Conservation (phyloP, 2,797 vertebrate species). For the Argyrosomus regius region DNA sequence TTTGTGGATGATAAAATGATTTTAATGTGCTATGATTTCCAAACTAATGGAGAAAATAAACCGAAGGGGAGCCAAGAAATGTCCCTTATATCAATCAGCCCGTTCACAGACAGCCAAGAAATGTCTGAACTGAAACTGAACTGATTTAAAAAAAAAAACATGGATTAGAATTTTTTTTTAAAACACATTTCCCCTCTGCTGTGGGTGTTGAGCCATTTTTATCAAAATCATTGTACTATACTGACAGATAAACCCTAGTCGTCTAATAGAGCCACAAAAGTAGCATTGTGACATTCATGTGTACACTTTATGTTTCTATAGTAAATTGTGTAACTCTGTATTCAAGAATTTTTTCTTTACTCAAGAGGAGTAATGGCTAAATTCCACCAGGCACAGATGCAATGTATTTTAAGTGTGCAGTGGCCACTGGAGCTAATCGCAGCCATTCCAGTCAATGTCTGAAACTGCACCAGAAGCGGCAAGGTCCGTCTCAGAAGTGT, state of each 20-base stretch:
- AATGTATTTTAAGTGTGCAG: no score
- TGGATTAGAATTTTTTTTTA: background rate
- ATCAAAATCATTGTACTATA: no score
- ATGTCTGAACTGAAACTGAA: background rate
- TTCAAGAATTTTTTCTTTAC: background rate
- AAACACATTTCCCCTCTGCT: background rate
- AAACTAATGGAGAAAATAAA: slow-evolving; percentile 25
- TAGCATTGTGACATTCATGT: background rate
- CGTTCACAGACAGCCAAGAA: background rate
- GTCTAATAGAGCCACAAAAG: background rate
- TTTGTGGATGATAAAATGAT: slow-evolving; percentile 32
- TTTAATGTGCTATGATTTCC: slow-evolving; percentile 11
- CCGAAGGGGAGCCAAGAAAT: background rate
- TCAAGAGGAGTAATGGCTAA: background rate
- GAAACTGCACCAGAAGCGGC: no score
- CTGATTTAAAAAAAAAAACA: background rate
- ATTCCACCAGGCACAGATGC: no score
- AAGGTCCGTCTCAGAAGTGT: no score
- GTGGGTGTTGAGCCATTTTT: background rate
- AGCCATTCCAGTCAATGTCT: no score
- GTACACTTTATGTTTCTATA: background rate
- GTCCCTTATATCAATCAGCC: background rate
- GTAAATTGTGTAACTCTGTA: background rate
- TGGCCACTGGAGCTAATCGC: no score
- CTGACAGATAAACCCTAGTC: background rate